Evolutionary conservation across 2,113 vertebrate genomes (phyloP), one percentile per base, ranked within the genome.

Genomic region (Fregetta grallaria): DNA sequence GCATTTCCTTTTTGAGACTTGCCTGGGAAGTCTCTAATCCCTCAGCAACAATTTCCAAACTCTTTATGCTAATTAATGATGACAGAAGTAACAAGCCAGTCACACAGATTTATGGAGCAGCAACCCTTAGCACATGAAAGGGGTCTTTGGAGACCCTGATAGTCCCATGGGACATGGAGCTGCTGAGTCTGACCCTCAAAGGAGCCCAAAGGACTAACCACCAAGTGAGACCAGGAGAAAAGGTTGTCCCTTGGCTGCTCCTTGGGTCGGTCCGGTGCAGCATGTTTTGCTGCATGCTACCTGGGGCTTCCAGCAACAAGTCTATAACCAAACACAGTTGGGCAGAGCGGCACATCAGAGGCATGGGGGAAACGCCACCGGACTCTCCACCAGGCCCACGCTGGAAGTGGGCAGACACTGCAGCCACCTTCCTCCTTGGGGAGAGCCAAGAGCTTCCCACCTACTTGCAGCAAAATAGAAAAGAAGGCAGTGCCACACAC

Each of bases 11-110:
- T 84, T 32, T 74, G 30, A 89, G 88, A 45, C 27, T 91, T 73
- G 81, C 85, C 47, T 66, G 88, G 93, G 77, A 93, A 88, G 71
- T 62, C 62, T 96, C 79, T 70, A 96, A 88, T 74, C 78, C 90
- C 86, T 76, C 86, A 88, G 70, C 40, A 92, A 92, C 1, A 2
- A 68, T 78, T 92, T 88, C 76, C 71, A 88, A 90, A 92, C 77
- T 72, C 75, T 49, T 80, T 17, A 56, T 40, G 72, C 38, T 82
- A 91, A 91, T 76, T 65, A 92, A 36, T 7, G 77, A 38, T 80
- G 65, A 93, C 86, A 93, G 91, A 85, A 89, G 71, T 56, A 90
- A 91, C 55, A 68, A 84, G 58, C 40, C 65, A 81, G 30, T 44
- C 56, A 34, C 67, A 36, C 16, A 62, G 86, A 95, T 91, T 95